Base-by-base conservation (phyloP, 2,888 invertebrate genomes). In the Drosophila incognita region DNA sequence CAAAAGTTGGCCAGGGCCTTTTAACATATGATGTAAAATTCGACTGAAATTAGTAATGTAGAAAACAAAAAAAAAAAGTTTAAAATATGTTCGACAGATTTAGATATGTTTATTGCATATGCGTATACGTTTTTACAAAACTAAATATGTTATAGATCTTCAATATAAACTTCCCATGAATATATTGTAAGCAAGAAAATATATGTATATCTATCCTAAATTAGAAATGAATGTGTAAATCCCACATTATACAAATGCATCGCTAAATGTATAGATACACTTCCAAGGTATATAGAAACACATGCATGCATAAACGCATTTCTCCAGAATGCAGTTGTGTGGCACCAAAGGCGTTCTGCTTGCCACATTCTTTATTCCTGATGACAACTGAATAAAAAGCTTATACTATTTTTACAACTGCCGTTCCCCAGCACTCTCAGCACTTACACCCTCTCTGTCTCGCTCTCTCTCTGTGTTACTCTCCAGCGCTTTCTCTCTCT, bases 321-420 rank as follows among this genome's bases (percentile, higher is more conserved):
- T 56, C 63, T 73, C 24, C 52, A 63, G 52, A 64, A 65, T 58
- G 78, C 76, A 66, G 29, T 65, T 66, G 31, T 69, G 72, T 36
- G 36, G 61, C 68, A 64, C 66, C 46, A 51, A 58, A 72, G 61
- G 73, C 70, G 79, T 69, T 76, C 70, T 76, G 61, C 54, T 29
- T 72, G 70, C 49, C 60, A 70, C 84, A 83, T 84, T 83, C 80
- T 66, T 77, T 51, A 48, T 60, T 59, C 70, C 58, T 76, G 84
- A 80, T 68, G 71, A 71, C 75, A 79, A 76, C 66, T 69, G 64
- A 66, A 68, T 69, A 66, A 74, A 70, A 72, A 54, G 65, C 18
- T 76, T 58, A 68, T 76, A 84, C 82, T 87, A 87, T 87, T 84
- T 87, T 54, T 82, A 80, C 59, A 57, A 60, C 53, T 59, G 40